Evolutionary conservation across 2,797 vertebrate genomes (phyloP).

Genomic region (Argya squamiceps): DNA sequence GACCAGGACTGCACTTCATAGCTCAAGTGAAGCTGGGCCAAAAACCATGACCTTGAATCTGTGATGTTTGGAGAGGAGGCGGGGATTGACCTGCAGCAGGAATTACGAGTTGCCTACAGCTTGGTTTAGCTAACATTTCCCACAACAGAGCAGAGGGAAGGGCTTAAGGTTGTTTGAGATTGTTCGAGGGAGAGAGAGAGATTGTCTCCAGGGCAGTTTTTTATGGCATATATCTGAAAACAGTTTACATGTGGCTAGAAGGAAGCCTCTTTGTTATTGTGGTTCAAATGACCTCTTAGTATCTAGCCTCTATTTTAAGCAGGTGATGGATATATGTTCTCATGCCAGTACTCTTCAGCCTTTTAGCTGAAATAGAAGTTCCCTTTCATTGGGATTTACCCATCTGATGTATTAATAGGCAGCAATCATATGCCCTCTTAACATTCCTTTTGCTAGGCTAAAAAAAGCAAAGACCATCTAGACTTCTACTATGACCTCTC

Average conservation of each 20-base stretch:
- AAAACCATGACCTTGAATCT: not conserved
- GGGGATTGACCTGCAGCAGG: not conserved
- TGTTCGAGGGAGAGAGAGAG: not conserved
- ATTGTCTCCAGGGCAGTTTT: not conserved
- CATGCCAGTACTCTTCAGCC: slow-evolving; percentile 9
- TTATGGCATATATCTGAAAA: not conserved
- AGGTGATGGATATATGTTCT: not conserved
- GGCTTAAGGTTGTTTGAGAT: not conserved
- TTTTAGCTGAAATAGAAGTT: slow-evolving; percentile 48
- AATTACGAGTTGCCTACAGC: not conserved
- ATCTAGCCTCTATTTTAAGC: slow-evolving; percentile 48
- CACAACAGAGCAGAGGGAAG: not conserved
- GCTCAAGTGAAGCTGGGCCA: not conserved
- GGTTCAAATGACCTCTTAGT: not conserved
- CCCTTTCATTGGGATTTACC: slow-evolving; percentile 46
- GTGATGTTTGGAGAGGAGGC: not conserved
- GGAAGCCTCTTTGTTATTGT: not conserved
- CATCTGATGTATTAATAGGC: slow-evolving; percentile 55
- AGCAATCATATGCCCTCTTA: slow-evolving; percentile 43
- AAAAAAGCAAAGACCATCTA: not conserved
- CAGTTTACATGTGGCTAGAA: not conserved
- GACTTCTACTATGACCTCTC: not conserved
- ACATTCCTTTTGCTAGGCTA: slow-evolving; percentile 44
- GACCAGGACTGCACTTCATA: not conserved
- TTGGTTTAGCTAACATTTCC: not conserved